Conservation (phyloP, 2,797 vertebrate genomes). For the Chaetodon trifasciatus region DNA sequence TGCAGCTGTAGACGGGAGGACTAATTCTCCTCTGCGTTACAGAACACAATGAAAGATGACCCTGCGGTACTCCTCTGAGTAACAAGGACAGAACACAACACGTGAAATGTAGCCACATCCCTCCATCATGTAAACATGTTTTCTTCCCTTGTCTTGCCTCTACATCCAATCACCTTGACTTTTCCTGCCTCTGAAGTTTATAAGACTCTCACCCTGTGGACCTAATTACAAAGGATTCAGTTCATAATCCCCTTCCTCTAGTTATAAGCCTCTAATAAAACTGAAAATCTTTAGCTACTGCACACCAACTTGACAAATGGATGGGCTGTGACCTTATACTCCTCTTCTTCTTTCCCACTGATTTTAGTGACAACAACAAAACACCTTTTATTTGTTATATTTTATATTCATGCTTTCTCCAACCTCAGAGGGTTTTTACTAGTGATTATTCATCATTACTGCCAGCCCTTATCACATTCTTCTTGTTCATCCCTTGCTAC, state of each 20-base stretch:
- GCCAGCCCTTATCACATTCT: constrained; percentile 4
- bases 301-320: constrained; percentile 63
- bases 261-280: constrained; percentile 73
- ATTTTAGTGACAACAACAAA: constrained; percentile 17
- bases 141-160: constrained; percentile 43
- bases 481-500: constrained; percentile 18
- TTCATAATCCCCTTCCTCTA: constrained; percentile 76
- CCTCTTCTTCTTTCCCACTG: constrained; percentile 20
- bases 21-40: constrained; percentile 12
- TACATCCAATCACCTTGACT: constrained; percentile 62
- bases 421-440: constrained; percentile 9
- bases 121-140: constrained; percentile 67
- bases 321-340: constrained; percentile 32
- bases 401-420: constrained; percentile 4
- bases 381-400: constrained; percentile 8
- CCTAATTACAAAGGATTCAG: constrained; percentile 82
- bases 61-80: constrained; percentile 25
- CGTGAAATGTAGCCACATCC: constrained; percentile 43
- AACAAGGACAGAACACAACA: constrained; percentile 14
- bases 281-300: constrained; percentile 60
- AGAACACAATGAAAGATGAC: constrained; percentile 29
- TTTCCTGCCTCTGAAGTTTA: constrained; percentile 63
- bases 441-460: constrained; percentile 29
- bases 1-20: not conserved
- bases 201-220: constrained; percentile 79